Conservation (phyloP, 1,140 invertebrate genomes). For the Bombus turneri region DNA sequence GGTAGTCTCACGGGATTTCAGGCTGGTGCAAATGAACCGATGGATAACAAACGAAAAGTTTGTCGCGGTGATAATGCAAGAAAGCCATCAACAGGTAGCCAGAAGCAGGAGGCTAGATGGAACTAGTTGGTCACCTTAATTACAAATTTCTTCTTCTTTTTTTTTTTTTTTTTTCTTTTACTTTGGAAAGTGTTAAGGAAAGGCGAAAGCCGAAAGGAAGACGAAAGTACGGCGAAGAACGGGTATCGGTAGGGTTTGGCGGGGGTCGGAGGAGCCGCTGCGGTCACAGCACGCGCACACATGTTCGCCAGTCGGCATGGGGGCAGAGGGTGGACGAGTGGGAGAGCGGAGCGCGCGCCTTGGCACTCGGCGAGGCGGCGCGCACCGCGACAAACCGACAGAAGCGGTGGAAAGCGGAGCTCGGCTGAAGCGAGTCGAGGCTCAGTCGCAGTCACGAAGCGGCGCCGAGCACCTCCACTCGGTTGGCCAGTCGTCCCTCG, state of each 20-base stretch:
- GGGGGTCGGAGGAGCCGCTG: background rate
- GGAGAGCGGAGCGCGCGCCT: conserved; percentile 1
- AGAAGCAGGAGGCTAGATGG: background rate
- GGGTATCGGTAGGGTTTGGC: too few relatives aligned
- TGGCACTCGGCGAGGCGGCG: conserved; percentile 10
- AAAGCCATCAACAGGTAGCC: conserved; percentile 1
- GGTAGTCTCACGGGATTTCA: too few relatives aligned
- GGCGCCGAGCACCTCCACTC: conserved; percentile 69
- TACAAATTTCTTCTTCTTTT: background rate
- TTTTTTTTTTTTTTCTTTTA: background rate
- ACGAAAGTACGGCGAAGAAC: background rate
- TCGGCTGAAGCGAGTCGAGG: conserved; percentile 26
- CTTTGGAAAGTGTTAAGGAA: too few relatives aligned
- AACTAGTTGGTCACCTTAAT: conserved; percentile 27
- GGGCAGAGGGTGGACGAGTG: conserved; percentile 7
- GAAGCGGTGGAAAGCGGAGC: background rate
- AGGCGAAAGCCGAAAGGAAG: background rate
- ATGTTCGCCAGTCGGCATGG: conserved; percentile 5
- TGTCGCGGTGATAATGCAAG: conserved; percentile 8
- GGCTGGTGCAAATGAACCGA: too few relatives aligned
- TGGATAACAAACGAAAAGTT: background rate
- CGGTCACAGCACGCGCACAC: conserved; percentile 40
- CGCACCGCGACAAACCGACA: conserved; percentile 14
- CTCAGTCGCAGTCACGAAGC: conserved; percentile 76
- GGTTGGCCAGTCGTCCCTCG: background rate